These are phyloP conservation scores for Podabrus alpinus DNA, from an alignment of 2,888 invertebrate species.

Conservation along the genomic window DNA sequence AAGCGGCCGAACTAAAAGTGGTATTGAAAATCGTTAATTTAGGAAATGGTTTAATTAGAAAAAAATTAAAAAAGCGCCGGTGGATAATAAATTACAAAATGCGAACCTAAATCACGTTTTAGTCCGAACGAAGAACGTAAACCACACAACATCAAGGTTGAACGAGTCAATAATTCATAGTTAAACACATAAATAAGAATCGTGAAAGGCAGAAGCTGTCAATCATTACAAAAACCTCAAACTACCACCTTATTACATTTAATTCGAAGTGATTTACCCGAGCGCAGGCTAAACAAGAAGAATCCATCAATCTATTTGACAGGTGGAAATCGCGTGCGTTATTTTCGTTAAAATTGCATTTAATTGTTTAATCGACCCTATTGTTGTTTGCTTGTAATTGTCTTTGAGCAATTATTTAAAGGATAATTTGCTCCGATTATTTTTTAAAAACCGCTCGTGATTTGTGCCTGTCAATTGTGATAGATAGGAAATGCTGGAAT, in stretches of 20 bases:
- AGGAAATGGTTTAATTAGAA: not conserved
- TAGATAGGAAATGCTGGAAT: constrained; percentile 48
- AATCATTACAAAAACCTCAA: constrained; percentile 48
- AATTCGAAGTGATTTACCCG: constrained; percentile 31
- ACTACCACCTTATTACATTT: constrained; percentile 36
- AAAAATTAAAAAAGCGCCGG: not conserved
- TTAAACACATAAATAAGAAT: constrained; percentile 47
- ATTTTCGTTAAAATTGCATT: constrained; percentile 49
- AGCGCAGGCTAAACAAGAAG: constrained; percentile 7
- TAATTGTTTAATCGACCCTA: constrained; percentile 53
- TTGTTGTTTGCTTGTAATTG: constrained; percentile 45
- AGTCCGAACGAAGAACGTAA: not conserved
- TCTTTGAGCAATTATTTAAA: constrained; percentile 34
- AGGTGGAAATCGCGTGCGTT: constrained; percentile 52
- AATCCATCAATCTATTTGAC: constrained; percentile 52
- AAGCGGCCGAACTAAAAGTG: not conserved
- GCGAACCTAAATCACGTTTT: not conserved
- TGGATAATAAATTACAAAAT: not conserved
- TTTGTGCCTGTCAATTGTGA: constrained; percentile 53
- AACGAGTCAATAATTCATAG: constrained; percentile 24
- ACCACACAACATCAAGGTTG: constrained; percentile 17
- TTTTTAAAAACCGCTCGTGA: constrained; percentile 45
- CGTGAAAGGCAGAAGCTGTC: constrained; percentile 49
- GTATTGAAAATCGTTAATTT: constrained; percentile 1
- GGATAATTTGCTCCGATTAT: constrained; percentile 46